phyloP scores from a whole-genome alignment of 2,113 vertebrate species.

The Corythornis cristatus region DNA sequence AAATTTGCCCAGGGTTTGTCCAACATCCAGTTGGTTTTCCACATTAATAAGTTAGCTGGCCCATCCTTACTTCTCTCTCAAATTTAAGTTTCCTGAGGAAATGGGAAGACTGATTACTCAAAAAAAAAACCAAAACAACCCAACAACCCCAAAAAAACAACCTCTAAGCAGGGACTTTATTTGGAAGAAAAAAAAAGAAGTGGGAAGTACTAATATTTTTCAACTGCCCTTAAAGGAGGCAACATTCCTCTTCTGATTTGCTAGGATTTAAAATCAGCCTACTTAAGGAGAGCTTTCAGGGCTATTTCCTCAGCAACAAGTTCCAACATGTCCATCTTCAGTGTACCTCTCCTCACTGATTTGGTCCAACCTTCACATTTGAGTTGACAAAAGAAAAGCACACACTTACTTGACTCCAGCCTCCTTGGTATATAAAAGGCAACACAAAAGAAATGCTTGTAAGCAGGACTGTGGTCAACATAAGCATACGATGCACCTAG shows the following conservation, averaged over 20 bases:
- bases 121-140: not conserved
- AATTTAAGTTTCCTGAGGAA: not conserved
- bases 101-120: not conserved
- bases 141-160: too few species aligned
- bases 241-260: not conserved
- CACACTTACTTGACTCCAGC: conserved; percentile 83
- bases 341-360: not conserved
- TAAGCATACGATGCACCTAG: conserved; percentile 84
- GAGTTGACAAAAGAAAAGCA: not conserved
- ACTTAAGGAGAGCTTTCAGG: not conserved
- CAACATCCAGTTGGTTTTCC: not conserved
- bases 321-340: not conserved
- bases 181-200: not conserved
- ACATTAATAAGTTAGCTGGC: not conserved
- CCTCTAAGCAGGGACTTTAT: not conserved
- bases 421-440: conserved; percentile 85
- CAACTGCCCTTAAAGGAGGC: not conserved
- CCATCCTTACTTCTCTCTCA: not conserved
- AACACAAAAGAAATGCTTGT: conserved; percentile 81
- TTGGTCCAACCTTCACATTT: not conserved
- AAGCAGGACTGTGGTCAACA: conserved; percentile 80
- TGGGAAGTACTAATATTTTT: not conserved
- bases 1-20: not conserved
- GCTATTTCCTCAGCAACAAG: not conserved
- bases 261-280: not conserved